A percentile compares a stretch with the other conserved stretches of the same genome.
Evolutionary conservation across 2,113 vertebrate species (phyloP).

Genomic region (Chascanopsetta lugubris): DNA sequence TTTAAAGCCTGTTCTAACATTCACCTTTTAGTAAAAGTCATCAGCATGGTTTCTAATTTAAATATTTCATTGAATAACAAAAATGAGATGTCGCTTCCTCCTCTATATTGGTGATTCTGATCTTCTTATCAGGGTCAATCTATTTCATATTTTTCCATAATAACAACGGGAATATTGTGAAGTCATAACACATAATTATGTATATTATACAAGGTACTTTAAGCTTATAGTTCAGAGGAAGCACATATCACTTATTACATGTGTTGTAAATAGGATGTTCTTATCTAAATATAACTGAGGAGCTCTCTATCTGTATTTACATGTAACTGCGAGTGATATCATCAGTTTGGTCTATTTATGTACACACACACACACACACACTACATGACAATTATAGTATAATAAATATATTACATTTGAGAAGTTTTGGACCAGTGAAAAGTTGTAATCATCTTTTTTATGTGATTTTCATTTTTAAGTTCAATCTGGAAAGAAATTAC

Average conservation of each 20-base stretch:
- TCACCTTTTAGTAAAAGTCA: neutral
- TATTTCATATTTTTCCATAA: too few relatives aligned
- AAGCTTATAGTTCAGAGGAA: neutral
- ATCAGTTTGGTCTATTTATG: too few relatives aligned
- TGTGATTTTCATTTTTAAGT: too few relatives aligned
- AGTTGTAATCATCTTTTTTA: too few relatives aligned
- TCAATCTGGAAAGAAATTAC: too few relatives aligned
- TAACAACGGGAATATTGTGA: neutral
- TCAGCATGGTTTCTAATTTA: neutral
- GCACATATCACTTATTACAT: slow-evolving; percentile 12
- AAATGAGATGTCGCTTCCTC: neutral
- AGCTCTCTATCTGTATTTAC: neutral
- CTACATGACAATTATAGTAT: too few relatives aligned
- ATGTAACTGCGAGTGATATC: too few relatives aligned
- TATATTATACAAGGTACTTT: slow-evolving; percentile 8
- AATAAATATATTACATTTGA: too few relatives aligned
- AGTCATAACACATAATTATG: neutral
- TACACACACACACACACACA: too few relatives aligned
- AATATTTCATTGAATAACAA: neutral
- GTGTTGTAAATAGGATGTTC: slow-evolving; percentile 49
- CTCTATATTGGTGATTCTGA: too few relatives aligned
- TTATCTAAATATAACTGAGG: neutral
- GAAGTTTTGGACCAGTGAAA: too few relatives aligned
- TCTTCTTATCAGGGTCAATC: too few relatives aligned
- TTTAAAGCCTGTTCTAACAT: neutral